Evolutionary conservation across 2,113 vertebrate genomes (phyloP), one percentile per base, ranked within the genome.

Genomic region (Hippocampus mohnikei): DNA sequence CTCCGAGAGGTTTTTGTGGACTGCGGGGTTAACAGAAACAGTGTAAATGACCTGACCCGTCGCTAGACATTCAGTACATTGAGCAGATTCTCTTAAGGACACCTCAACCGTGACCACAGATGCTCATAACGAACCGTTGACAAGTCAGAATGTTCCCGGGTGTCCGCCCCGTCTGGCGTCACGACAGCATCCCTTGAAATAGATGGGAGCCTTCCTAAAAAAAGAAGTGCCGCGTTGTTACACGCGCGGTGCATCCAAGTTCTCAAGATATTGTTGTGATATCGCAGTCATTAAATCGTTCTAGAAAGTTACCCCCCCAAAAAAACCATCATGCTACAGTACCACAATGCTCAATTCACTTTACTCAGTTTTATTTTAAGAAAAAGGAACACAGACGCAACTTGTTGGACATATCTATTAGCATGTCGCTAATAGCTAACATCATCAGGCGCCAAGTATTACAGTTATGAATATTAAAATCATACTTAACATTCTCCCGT

Each of bases 61-160:
- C 5, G 3, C 9, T n/a, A n/a, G 52, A 55, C 52, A 55, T 55
- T 55, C 52, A 55, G 52, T 23, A 55, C 52, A 55, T 23, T 23
- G 52, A 23, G 7, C 21, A 55, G 52, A 55, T 60, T 59, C 25
- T 29, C 58, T 8, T 16, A 18, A n/a, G 21, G 60, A 21, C 68
- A 85, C 87, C 80, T 75, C 77, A 81, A 73, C 79, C 71, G 58
- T 67, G 70, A 81, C 84, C 88, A 80, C 84, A 86, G 82, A 83
- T 78, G 82, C 78, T 84, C 83, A 84, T 71, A 76, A 75, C 79
- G 72, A 72, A 58, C 73, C 82, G 83, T 77, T 79, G 85, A 90
- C 84, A 87, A 77, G 72, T 85, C 78, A 79, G 80, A 84, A 83
- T 81, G 82, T 86, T 86, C 85, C 90, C 85, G 82, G 85, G 83